Evolutionary conservation across 2,888 invertebrate genomes (phyloP), one percentile per base, ranked within the genome.

Genomic region (Troides oblongomaculatus): DNA sequence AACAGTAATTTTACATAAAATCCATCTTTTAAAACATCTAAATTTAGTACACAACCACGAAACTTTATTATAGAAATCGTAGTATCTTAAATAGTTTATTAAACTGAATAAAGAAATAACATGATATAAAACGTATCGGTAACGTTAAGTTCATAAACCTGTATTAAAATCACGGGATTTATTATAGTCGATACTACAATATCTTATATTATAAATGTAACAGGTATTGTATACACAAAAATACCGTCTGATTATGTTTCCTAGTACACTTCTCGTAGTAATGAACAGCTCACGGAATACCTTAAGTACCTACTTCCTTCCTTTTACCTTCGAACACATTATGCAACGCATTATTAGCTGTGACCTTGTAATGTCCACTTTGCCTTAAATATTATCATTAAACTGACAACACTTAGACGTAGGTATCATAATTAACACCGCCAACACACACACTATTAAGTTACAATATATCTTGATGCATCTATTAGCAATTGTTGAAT

Each of bases 371-470:
- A 61, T 39, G 59, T 58, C 59, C 56, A 21, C 70, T 61, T 43
- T 46, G 63, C 60, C 39, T 70, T 70, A 63, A 63, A 70, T 63
- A 66, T 66, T 59, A 63, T 70, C 62, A 66, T 66, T 70, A 66
- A 59, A 53, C 30, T 60, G 64, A 64, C 70, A 66, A 60, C 61
- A 64, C 39, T 63, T 50, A 39, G 59, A 66, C 64, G 63, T 70
- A 66, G 63, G 60, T 43, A 70, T 64, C 56, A 23, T 70, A 67
- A 70, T 70, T 66, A 70, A 63, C 66, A 67, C 66, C 66, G 60
- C 66, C 66, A 62, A 70, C 70, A 60, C 43, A 46, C 62, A 8
- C 21, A 43, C 69, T 58, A 62, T 62, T 69, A 65, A 69, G 56
- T 57, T 43, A 25, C 23, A 14, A 50, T 14, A 14, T 56, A 39